Conservation (phyloP, 1,140 invertebrate genomes). For the Macrosteles quadrilineatus region DNA sequence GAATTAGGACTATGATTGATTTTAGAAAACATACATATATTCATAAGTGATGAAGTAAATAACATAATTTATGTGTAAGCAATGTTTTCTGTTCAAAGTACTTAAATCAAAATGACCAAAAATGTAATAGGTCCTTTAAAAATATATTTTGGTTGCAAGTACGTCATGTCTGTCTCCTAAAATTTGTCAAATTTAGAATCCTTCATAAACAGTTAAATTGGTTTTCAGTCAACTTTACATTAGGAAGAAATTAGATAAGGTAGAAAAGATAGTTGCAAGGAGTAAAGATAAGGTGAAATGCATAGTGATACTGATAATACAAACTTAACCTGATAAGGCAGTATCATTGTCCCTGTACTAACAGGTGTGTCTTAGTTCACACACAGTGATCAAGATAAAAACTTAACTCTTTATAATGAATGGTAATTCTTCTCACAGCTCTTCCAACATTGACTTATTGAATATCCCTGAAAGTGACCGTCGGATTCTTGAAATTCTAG, state of each 20-base stretch:
- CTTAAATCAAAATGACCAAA: no score
- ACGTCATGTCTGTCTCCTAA: no score
- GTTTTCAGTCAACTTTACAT: no score
- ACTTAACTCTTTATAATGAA: constrained; percentile 1
- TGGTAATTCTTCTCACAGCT: constrained; percentile 14
- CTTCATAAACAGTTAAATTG: no score
- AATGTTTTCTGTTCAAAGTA: no score
- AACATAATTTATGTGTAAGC: no score
- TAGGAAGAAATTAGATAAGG: neutral
- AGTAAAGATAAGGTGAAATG: constrained; percentile 18
- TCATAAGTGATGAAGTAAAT: no score
- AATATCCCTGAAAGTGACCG: constrained; percentile 41
- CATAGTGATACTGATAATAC: constrained; percentile 8
- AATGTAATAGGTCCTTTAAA: no score
- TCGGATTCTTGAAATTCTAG: constrained; percentile 42
- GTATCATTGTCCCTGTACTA: neutral
- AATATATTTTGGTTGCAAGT: no score
- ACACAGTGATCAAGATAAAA: neutral
- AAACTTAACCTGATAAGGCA: constrained; percentile 13
- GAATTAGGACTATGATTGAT: no score
- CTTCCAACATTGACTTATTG: constrained; percentile 30
- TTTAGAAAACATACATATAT: no score
- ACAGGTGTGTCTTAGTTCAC: neutral
- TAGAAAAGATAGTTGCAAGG: neutral
- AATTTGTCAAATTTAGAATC: no score